Evolutionary conservation across 2,797 vertebrate species (phyloP).

Genomic region (Microhierax caerulescens): DNA sequence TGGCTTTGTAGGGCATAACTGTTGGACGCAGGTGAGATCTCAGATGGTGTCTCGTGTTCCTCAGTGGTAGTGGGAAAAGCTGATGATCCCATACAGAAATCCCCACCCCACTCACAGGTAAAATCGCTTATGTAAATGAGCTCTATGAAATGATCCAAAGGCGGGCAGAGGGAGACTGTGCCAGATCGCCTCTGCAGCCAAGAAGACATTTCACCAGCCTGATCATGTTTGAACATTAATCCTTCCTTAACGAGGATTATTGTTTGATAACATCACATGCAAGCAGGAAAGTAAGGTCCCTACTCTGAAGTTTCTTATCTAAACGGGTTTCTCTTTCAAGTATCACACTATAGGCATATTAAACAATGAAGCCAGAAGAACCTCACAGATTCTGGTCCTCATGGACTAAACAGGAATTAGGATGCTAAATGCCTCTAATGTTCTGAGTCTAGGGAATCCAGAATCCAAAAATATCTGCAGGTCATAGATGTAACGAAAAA

Average conservation of each 20-base stretch:
- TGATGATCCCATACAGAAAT: neutral
- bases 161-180: neutral
- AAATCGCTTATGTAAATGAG: neutral
- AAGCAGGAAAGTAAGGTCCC: neutral
- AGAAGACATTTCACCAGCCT: constrained; percentile 19
- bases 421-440: neutral
- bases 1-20: neutral
- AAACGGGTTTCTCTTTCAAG: neutral
- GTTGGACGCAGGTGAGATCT: neutral
- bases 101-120: neutral
- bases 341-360: neutral
- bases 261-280: constrained; percentile 50
- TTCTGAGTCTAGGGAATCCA: neutral
- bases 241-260: constrained; percentile 29
- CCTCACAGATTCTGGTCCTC: neutral
- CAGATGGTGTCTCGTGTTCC: neutral
- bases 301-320: constrained; percentile 33
- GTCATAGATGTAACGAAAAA: neutral
- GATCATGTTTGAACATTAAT: constrained; percentile 56
- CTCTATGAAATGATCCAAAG: neutral
- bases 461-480: neutral
- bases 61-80: neutral
- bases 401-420: neutral
- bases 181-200: constrained; percentile 31
- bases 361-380: neutral